Evolutionary conservation across 2,888 invertebrate genomes (phyloP).

Genomic region (Drosophila tripunctata): DNA sequence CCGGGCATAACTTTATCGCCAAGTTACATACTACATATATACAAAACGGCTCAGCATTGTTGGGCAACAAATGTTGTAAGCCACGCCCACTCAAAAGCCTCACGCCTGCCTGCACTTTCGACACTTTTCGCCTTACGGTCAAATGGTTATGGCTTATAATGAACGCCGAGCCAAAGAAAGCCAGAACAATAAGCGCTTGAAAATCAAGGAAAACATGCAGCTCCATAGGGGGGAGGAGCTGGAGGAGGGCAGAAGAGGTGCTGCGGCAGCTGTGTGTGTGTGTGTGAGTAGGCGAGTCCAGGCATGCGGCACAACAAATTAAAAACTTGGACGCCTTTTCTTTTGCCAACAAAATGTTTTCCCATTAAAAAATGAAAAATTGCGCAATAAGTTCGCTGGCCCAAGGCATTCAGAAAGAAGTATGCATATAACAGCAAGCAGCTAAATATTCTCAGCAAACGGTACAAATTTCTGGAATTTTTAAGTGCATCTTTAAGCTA

Average conservation of each 20-base stretch:
- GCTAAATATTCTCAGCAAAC: constrained; percentile 22
- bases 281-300: constrained; percentile 33
- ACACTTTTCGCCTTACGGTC: constrained; percentile 76
- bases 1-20: constrained; percentile 30
- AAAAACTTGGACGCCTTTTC: constrained; percentile 65
- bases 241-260: neutral
- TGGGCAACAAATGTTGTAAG: constrained; percentile 53
- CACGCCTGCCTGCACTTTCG: constrained; percentile 67
- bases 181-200: constrained; percentile 52
- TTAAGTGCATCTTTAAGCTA: constrained; percentile 4
- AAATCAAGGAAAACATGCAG: constrained; percentile 58
- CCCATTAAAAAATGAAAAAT: constrained; percentile 78
- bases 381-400: constrained; percentile 67
- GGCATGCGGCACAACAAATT: constrained; percentile 71
- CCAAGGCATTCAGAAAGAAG: constrained; percentile 51
- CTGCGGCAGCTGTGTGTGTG: constrained; percentile 37
- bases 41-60: constrained; percentile 39
- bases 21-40: too few relatives aligned
- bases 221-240: neutral
- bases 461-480: constrained; percentile 13
- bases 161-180: constrained; percentile 55
- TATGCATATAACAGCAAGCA: constrained; percentile 34
- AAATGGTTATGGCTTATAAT: constrained; percentile 75
- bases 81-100: constrained; percentile 50
- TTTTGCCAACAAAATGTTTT: constrained; percentile 68